phyloP scores from a whole-genome alignment of 92 coral and sea anemone genomes.

The Pocillopora meandrina region DNA sequence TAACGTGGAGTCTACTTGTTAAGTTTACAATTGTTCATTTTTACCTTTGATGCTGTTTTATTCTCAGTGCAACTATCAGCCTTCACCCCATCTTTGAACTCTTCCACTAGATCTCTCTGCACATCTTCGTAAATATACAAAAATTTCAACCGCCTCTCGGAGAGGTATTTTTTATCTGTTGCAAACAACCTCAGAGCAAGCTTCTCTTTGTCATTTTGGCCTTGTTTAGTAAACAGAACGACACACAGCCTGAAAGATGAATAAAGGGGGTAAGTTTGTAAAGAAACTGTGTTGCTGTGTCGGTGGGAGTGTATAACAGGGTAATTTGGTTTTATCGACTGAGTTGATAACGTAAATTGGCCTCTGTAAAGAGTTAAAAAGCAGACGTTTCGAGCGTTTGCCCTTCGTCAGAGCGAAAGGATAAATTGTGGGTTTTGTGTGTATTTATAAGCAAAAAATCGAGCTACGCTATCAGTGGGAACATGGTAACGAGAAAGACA shows the following conservation, averaged over 20 bases:
- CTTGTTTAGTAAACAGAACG: conserved; percentile 71
- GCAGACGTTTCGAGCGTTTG: too few relatives aligned
- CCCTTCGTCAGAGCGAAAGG: too few relatives aligned
- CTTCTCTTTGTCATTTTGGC: conserved; percentile 58
- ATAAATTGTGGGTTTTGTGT: too few relatives aligned
- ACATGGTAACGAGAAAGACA: too few relatives aligned
- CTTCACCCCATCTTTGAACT: conserved; percentile 57
- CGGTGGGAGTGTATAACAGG: too few relatives aligned
- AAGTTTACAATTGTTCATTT: background rate
- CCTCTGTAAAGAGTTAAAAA: too few relatives aligned
- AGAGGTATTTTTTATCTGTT: conserved; percentile 48
- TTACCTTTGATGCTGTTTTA: conserved; percentile 50
- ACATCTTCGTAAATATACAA: conserved; percentile 73
- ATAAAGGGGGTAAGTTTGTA: too few relatives aligned
- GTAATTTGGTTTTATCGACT: too few relatives aligned
- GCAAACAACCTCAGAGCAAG: conserved; percentile 59
- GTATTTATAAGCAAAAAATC: too few relatives aligned
- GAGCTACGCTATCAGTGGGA: too few relatives aligned
- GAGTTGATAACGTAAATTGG: too few relatives aligned
- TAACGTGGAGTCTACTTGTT: conserved; percentile 9
- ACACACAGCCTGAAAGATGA: conserved; percentile 76
- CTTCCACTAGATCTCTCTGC: conserved; percentile 59
- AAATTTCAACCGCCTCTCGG: conserved; percentile 69
- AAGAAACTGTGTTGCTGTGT: too few relatives aligned
- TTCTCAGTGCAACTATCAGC: conserved; percentile 50